Conservation (phyloP, 2,888 invertebrate genomes). For the Arge pagana region DNA sequence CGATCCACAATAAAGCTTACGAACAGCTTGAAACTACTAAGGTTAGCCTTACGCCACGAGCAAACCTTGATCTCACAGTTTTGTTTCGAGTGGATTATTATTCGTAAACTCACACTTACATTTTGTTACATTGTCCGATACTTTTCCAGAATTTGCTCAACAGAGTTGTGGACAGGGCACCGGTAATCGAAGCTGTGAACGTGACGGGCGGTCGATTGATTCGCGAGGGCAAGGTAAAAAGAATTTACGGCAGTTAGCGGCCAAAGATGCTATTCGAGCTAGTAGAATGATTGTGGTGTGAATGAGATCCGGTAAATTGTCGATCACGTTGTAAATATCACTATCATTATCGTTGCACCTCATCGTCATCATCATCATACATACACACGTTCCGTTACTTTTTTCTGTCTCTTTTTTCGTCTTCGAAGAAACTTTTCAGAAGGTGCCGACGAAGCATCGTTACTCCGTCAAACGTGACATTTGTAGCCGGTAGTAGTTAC, state of each 20-base stretch:
- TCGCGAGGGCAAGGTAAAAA: slow-evolving; percentile 96
- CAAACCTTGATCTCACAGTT: not conserved
- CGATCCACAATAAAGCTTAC: slow-evolving; percentile 68
- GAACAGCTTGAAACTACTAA: slow-evolving; percentile 80
- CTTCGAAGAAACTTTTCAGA: slow-evolving; percentile 15
- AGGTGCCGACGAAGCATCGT: slow-evolving; percentile 6
- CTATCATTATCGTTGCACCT: slow-evolving; percentile 5
- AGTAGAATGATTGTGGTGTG: slow-evolving; percentile 47
- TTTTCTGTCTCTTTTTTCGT: not conserved
- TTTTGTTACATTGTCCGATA: not conserved
- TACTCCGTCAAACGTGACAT: too few relatives aligned
- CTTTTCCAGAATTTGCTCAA: slow-evolving; percentile 84
- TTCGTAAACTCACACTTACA: slow-evolving; percentile 2
- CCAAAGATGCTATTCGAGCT: slow-evolving; percentile 15
- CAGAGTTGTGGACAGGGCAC: slow-evolving; percentile 89
- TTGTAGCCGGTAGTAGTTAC: too few relatives aligned
- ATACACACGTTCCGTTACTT: not conserved
- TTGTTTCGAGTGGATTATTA: not conserved
- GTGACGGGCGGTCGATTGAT: slow-evolving; percentile 93
- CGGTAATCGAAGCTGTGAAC: slow-evolving; percentile 94
- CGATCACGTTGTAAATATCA: slow-evolving; percentile 28
- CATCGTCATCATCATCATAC: slow-evolving; percentile 20
- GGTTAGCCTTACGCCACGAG: too few relatives aligned
- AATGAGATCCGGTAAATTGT: slow-evolving; percentile 39
- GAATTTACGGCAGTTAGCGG: slow-evolving; percentile 70